Percentiles rank a stretch among this genome's conserved stretches.
phyloP scores from a whole-genome alignment of 2,888 invertebrate genomes.

The Eremobia ochroleuca region DNA sequence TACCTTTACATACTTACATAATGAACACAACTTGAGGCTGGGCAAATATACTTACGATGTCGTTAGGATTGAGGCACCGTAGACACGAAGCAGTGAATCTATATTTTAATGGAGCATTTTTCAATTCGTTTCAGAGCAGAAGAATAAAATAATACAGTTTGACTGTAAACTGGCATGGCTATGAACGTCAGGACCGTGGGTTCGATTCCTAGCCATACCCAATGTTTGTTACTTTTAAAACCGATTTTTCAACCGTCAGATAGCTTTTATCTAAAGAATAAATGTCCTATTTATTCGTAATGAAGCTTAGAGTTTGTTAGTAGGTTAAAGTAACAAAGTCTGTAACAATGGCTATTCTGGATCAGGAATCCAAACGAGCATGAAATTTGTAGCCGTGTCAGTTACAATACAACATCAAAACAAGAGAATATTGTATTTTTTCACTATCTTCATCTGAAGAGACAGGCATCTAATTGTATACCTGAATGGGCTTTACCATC shows the following conservation, averaged over 20 bases:
- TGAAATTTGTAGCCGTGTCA: background rate
- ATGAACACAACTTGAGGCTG: background rate
- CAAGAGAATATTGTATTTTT: background rate
- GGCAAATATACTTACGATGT: constrained; percentile 9
- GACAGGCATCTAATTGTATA: background rate
- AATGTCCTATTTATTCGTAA: too few species aligned
- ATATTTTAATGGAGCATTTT: background rate
- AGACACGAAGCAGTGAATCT: background rate
- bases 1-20: constrained; percentile 23
- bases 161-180: background rate
- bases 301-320: too few species aligned
- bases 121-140: background rate
- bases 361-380: background rate
- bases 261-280: too few species aligned
- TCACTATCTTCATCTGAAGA: background rate
- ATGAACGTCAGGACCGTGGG: too few species aligned
- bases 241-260: too few species aligned
- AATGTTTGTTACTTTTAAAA: too few species aligned
- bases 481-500: background rate
- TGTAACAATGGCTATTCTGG: background rate
- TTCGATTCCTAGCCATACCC: too few species aligned
- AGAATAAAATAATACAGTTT: background rate
- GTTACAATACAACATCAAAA: background rate
- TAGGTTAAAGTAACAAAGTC: background rate
- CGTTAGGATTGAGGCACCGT: background rate